Conservation (phyloP, 2,113 vertebrate species). For the Zootoca vivipara region DNA sequence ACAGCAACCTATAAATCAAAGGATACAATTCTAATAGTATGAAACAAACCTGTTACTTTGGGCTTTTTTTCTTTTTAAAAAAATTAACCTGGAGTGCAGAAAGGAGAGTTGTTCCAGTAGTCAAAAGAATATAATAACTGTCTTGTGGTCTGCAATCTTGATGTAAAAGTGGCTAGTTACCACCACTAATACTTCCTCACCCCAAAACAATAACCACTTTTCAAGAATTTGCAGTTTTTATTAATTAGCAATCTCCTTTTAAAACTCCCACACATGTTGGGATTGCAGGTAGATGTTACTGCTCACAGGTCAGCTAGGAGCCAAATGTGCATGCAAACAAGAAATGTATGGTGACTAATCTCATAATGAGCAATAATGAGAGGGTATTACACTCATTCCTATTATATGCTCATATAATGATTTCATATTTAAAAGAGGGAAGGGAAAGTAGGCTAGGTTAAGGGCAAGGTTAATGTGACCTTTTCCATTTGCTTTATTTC, state of each 20-base stretch:
- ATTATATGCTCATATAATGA: not conserved
- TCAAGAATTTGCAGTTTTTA: not conserved
- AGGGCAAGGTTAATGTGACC: not conserved
- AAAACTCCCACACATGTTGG: not conserved
- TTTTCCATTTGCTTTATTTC: not conserved
- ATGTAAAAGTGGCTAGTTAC: not conserved
- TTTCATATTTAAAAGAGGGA: not conserved
- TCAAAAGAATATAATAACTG: not conserved
- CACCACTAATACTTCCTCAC: not conserved
- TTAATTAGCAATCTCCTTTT: not conserved
- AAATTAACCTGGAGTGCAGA: not conserved
- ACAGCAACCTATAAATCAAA: conserved; percentile 3
- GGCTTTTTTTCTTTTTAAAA: not conserved
- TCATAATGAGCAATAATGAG: not conserved
- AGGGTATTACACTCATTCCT: not conserved
- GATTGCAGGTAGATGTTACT: not conserved
- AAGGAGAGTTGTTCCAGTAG: not conserved
- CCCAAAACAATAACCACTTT: not conserved
- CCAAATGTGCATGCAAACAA: not conserved
- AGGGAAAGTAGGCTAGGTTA: not conserved
- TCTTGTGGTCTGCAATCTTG: not conserved
- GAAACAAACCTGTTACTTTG: not conserved
- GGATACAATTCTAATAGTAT: not conserved
- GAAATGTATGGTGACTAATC: not conserved
- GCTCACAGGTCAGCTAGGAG: not conserved